Evolutionary conservation across 2,888 invertebrate genomes (phyloP), one percentile per base, ranked within the genome.

Genomic region (Drosophila paucipuncta): DNA sequence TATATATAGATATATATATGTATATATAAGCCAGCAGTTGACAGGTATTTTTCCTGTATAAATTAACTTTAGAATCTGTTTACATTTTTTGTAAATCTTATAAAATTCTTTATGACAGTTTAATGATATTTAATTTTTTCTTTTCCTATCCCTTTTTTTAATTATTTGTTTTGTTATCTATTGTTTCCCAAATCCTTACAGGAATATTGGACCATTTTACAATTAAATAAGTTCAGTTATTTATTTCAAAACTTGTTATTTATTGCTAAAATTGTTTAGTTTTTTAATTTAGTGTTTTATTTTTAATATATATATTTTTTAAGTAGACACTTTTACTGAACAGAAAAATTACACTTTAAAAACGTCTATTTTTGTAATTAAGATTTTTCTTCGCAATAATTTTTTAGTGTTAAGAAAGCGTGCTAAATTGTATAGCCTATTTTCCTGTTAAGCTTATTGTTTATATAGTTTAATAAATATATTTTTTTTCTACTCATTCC

Each of bases 401-500:
- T 10, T 6, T 41, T 41, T 10, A n/a, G 6, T 41, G 4, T 5
- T n/a, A n/a, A 41, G 16, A 41, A n/a, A 4, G 18, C 4, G 9
- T 39, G 18, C 2, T 49, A 3, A 2, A 25, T 25, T 49, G 16
- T 33, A 47, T 47, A 7, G 22, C 16, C 9, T 13, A 3, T 22
- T 47, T 47, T 7, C 13, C 22, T 13, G 25, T 7, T 25, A 16
- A 47, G 30, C 10, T 2, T 25, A 16, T 30, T 50, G 50, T 5
- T 50, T 22, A 33, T 33, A 18, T 22, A 3, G 6, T 11, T 54
- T 6, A 11, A 39, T 28, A 13, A 5, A 31, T 37, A 33, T 28
- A 13, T n/a, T n/a, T 18, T 35, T 35, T 6, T n/a, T 25, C 6
- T 11, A 13, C 11, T n/a, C 4, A 7, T 78, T 80, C 0, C 65